phyloP scores from a whole-genome alignment of 1,140 invertebrate species.

The Pectinophora gossypiella region DNA sequence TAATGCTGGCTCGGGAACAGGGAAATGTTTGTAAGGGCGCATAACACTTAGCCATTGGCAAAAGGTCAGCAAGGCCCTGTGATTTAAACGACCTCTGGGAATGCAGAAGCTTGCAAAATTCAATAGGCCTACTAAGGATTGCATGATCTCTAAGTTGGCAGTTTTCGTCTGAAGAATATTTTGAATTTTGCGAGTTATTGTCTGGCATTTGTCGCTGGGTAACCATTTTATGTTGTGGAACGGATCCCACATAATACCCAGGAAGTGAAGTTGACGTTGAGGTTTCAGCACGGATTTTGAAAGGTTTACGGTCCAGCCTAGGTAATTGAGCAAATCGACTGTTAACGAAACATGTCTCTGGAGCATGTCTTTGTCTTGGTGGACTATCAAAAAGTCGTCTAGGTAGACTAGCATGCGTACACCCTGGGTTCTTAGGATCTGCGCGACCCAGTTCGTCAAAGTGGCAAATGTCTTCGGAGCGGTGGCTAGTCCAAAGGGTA shows the following conservation, averaged over 20 bases:
- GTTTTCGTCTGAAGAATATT: too few species aligned
- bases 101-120: not conserved
- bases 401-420: conserved; percentile 22
- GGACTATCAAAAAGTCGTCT: conserved; percentile 18
- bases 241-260: conserved; percentile 8
- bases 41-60: not conserved
- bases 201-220: not conserved
- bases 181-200: too few species aligned
- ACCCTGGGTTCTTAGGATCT: conserved; percentile 20
- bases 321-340: not conserved
- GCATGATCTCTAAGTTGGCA: too few species aligned
- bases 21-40: not conserved
- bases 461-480: conserved; percentile 8
- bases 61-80: not conserved
- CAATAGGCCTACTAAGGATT: not conserved
- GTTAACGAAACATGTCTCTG: not conserved
- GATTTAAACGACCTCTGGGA: not conserved
- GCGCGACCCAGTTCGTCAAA: conserved; percentile 24
- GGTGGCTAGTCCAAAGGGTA: conserved; percentile 17
- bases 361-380: not conserved
- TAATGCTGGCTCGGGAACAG: not conserved
- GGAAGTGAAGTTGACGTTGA: not conserved
- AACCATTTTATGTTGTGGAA: not conserved
- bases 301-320: not conserved
- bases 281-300: not conserved